Percentiles rank a stretch among this genome's conserved stretches.
Conservation (phyloP, 2,888 invertebrate genomes). For the Cantharis rufa region DNA sequence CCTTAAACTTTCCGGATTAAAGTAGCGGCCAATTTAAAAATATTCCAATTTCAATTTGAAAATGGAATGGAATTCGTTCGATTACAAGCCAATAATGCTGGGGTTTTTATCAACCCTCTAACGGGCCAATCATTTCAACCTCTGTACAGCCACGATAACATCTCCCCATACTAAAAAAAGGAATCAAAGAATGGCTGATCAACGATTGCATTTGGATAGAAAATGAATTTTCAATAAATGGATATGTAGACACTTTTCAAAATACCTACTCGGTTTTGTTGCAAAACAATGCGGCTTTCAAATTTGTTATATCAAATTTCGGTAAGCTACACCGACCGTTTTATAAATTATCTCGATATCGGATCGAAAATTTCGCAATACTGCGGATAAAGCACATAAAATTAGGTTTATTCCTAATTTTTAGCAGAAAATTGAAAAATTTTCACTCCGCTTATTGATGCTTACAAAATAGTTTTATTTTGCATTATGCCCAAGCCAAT, state of each 20-base stretch:
- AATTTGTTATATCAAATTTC: not conserved
- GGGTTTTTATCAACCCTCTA: conserved; percentile 45
- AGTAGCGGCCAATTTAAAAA: conserved; percentile 41
- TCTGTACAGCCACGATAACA: conserved; percentile 43
- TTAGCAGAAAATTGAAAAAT: conserved; percentile 20
- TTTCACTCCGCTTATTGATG: conserved; percentile 15
- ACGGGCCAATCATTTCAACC: conserved; percentile 47
- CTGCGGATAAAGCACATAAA: not conserved
- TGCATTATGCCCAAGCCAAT: not conserved
- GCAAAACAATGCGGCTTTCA: conserved; percentile 8
- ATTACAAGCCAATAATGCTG: conserved; percentile 36
- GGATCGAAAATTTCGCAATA: not conserved
- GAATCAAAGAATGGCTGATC: conserved; percentile 30
- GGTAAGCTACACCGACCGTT: not conserved
- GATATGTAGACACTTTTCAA: conserved; percentile 30
- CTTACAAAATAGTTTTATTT: conserved; percentile 21
- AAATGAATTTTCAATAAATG: conserved; percentile 36
- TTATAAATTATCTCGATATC: not conserved
- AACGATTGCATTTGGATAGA: conserved; percentile 38
- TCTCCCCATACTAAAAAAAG: conserved; percentile 47
- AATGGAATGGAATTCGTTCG: conserved; percentile 43
- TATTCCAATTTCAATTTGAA: conserved; percentile 51
- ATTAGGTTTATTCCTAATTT: not conserved
- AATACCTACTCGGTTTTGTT: conserved; percentile 12
- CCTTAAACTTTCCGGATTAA: not conserved